These are phyloP conservation scores for Haliclona indistincta DNA, from an alignment of 37 sponge, comb jelly and placozoan species.

Conservation along the genomic window DNA sequence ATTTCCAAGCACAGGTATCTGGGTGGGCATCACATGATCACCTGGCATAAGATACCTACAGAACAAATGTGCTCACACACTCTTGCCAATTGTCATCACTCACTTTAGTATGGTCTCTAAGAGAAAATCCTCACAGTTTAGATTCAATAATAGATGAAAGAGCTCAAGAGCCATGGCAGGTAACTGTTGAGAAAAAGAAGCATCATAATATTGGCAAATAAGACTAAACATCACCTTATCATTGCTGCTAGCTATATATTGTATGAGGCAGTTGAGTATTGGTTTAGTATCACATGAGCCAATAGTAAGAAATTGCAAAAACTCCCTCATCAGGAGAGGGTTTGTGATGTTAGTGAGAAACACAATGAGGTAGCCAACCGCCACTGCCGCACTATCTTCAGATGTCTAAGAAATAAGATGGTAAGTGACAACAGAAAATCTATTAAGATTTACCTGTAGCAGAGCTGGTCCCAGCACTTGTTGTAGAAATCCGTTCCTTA, in stretches of 20 bases:
- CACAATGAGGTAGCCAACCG: constrained; percentile 66
- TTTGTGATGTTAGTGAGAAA: constrained; percentile 64
- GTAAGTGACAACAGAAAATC: not conserved
- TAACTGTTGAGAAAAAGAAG: constrained; percentile 31
- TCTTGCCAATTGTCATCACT: constrained; percentile 2
- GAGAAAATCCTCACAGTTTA: constrained; percentile 85
- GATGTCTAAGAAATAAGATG: constrained; percentile 19
- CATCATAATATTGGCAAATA: not conserved
- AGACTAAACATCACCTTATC: not conserved
- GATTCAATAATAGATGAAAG: constrained; percentile 53
- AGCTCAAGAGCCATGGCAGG: constrained; percentile 70
- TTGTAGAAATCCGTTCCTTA: constrained; percentile 66
- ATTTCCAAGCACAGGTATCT: constrained; percentile 36
- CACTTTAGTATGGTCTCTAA: constrained; percentile 66
- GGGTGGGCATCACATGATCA: constrained; percentile 55
- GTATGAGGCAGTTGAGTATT: constrained; percentile 35
- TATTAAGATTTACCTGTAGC: constrained; percentile 42
- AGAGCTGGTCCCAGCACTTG: constrained; percentile 83
- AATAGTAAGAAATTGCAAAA: constrained; percentile 42
- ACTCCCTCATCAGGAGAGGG: constrained; percentile 57
- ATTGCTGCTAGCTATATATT: constrained; percentile 20
- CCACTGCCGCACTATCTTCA: constrained; percentile 31
- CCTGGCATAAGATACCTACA: constrained; percentile 59
- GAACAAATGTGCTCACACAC: not conserved
- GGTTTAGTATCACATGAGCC: constrained; percentile 42